Evolutionary conservation across 2,113 vertebrate species (phyloP), one percentile per base, ranked within the genome.

Genomic region (Raja brachyura): DNA sequence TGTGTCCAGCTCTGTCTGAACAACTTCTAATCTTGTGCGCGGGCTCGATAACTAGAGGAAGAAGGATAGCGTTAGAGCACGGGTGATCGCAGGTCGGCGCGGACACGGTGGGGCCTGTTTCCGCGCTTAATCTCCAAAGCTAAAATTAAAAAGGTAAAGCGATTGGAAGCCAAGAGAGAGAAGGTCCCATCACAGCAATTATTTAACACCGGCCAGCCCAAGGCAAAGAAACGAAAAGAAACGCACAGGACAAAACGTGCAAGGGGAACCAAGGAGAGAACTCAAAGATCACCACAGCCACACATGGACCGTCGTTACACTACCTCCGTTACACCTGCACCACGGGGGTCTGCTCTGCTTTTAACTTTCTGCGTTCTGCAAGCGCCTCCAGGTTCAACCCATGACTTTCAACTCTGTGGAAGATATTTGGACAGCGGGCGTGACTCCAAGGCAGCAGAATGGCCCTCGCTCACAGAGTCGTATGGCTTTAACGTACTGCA

Each of bases 331-430:
- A 95, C 94, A 94, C 94, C 94, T 94, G 94, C 94, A 93, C 94
- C 93, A 96, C 96, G 97, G 95, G 96, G 95, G 95, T 95, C 97
- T 97, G 97, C 96, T 95, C 97, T 94, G 96, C 95, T 97, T 97
- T 98, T 95, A 96, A 97, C 96, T 94, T 97, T 96, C 95, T 97
- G 97, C 97, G 97, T 20, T 96, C 96, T 93, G 96, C 97, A 95
- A 98, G 96, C 54, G 98, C 97, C 93, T 98, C 97, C 10, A 96
- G 95, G 68, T 95, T 96, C 95, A 98, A 96, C 93, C 97, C 97
- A 68, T 98, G 97, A 96, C 97, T 97, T 95, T 96, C 96, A 96
- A 95, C 97, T 95, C 98, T 98, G 96, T 94, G 95, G 95, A 94
- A 95, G 95, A 96, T 95, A 95, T 88, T 94, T 94, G 93, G 96